Evolutionary conservation across 2,797 vertebrate genomes (phyloP).

Genomic region (Esox lucius): DNA sequence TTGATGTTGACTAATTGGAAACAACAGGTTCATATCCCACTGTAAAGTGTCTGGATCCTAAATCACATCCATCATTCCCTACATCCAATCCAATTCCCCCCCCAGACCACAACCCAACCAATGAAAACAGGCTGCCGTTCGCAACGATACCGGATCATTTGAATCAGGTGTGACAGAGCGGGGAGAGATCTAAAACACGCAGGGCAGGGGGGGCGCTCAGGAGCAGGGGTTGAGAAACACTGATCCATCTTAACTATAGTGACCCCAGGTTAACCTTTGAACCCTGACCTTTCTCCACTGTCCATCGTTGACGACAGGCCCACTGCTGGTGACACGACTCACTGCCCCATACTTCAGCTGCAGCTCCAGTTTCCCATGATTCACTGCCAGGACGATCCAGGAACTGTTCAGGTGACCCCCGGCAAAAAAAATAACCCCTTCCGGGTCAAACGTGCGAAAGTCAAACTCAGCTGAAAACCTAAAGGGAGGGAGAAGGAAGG

Average conservation of each 20-base stretch:
- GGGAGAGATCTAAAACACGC: too few species aligned
- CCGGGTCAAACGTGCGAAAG: conserved; percentile 91
- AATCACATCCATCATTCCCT: too few species aligned
- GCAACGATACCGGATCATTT: too few species aligned
- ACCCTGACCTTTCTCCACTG: conserved; percentile 90
- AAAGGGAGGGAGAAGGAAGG: conserved; percentile 21
- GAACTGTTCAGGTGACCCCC: conserved; percentile 89
- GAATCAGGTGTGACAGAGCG: too few species aligned
- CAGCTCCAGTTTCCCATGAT: conserved; percentile 89
- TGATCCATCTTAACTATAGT: too few species aligned
- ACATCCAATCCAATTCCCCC: too few species aligned
- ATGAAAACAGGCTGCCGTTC: too few species aligned
- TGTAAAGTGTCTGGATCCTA: not conserved
- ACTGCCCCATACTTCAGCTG: conserved; percentile 87
- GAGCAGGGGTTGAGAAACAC: too few species aligned
- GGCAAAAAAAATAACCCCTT: conserved; percentile 96
- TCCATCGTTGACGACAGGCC: conserved; percentile 87
- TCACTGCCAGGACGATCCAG: conserved; percentile 90
- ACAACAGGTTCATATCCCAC: not conserved
- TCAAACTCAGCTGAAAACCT: conserved; percentile 97
- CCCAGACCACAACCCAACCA: too few species aligned
- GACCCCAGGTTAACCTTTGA: not conserved
- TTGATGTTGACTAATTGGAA: not conserved
- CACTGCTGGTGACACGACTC: conserved; percentile 90
- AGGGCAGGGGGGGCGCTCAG: too few species aligned